Evolutionary conservation across 2,888 invertebrate species (phyloP), one percentile per base, ranked within the genome.

Genomic region (Tenthredo amoena): DNA sequence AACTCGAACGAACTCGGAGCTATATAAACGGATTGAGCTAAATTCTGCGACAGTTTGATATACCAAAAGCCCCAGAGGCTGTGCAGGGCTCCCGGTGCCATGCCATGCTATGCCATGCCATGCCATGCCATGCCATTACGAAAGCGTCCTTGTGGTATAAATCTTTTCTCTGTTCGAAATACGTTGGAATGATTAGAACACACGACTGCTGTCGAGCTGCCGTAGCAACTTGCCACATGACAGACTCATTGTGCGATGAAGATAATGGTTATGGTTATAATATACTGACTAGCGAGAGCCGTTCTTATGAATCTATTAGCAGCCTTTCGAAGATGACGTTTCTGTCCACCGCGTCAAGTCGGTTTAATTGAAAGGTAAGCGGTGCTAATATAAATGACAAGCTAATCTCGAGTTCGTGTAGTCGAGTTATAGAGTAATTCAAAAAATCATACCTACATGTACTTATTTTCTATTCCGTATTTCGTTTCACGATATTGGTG

Each of bases 221-320:
- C 47, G 83, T 83, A 65, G 34, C 83, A 65, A 68, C 83, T 83
- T 68, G 83, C 71, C 83, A 47, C 71, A 68, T 83, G 83, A 83
- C 68, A 71, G 83, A 83, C 83, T 83, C 71, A 83, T 83, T 83
- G 83, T 83, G 26, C 83, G 83, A 83, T 71, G 68, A 83, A 83
- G 83, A 68, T 83, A 83, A 83, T 83, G 68, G 79, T 71, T 65
- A 83, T 47, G 71, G 83, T 68, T 83, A 47, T 83, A 31, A 43
- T 68, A 65, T 83, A 83, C 83, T 10, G 65, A 68, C 83, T n/a
- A 34, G 83, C 47, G 81, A 71, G 83, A 26, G 47, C 65, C 21
- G 83, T 83, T 71, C 83, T 83, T 83, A 83, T 68, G 83, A 68
- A 83, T 83, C 83, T 83, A 83, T 83, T 83, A 83, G 83, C 50